These are phyloP conservation scores for Apotomis turbidana DNA, from an alignment of 2,888 invertebrate genomes.

Conservation along the genomic window DNA sequence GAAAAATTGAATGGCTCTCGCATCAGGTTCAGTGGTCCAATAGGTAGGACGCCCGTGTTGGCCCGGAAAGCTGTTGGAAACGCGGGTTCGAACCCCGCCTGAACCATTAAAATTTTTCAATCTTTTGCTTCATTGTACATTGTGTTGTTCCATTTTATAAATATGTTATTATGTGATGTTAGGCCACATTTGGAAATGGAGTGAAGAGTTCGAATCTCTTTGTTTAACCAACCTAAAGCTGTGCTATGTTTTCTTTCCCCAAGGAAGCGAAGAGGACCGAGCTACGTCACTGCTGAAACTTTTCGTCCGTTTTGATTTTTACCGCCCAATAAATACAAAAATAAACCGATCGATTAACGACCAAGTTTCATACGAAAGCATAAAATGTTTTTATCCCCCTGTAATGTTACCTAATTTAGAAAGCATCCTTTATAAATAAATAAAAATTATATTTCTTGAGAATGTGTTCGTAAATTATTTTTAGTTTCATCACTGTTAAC, in stretches of 20 bases:
- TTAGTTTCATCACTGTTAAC: not conserved
- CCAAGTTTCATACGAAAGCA: slow-evolving; percentile 18
- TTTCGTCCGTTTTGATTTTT: slow-evolving; percentile 45
- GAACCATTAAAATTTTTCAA: too few species aligned
- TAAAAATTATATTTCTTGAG: not conserved
- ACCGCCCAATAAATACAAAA: slow-evolving; percentile 40
- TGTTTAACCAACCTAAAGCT: slow-evolving; percentile 58
- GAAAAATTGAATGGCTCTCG: too few species aligned
- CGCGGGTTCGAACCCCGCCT: too few species aligned
- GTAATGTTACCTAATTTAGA: not conserved
- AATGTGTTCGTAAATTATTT: not conserved
- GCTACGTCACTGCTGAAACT: slow-evolving; percentile 45
- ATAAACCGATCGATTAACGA: not conserved
- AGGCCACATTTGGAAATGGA: slow-evolving; percentile 50
- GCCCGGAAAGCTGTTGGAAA: too few species aligned
- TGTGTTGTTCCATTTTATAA: not conserved
- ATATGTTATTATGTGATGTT: slow-evolving; percentile 48
- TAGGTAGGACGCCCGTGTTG: too few species aligned
- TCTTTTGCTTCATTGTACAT: too few species aligned
- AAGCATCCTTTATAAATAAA: not conserved
- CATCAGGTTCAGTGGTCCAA: too few species aligned
- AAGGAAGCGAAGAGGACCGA: slow-evolving; percentile 64
- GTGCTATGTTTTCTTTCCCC: slow-evolving; percentile 72
- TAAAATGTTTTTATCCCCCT: slow-evolving; percentile 2
- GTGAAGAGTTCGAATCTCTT: slow-evolving; percentile 45